Percentiles rank a stretch among this genome's conserved stretches.
Conservation (phyloP, 2,888 invertebrate genomes). For the Stenchaetothrips biformis region DNA sequence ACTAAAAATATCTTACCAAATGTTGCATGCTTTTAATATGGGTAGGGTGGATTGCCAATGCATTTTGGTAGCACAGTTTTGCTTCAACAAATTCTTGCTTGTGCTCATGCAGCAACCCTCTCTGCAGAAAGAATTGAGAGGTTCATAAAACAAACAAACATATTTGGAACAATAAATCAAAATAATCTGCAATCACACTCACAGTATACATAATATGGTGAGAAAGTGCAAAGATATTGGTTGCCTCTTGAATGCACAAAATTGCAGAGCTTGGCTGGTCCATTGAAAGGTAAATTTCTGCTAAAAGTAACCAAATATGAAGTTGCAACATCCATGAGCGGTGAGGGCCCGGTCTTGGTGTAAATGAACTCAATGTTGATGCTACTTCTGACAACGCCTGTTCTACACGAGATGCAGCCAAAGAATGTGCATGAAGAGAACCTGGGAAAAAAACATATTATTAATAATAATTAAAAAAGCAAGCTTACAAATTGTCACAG, state of each 20-base stretch:
- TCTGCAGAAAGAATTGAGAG: constrained; percentile 52
- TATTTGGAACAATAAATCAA: background rate
- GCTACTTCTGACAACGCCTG: constrained; percentile 84
- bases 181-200: constrained; percentile 42
- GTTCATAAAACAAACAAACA: background rate
- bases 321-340: constrained; percentile 67
- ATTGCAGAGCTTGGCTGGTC: constrained; percentile 77
- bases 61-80: constrained; percentile 85
- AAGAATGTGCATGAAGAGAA: constrained; percentile 78
- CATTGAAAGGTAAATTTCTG: constrained; percentile 75
- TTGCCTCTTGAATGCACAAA: constrained; percentile 86
- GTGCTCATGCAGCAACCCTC: constrained; percentile 80
- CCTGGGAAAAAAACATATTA: constrained; percentile 50
- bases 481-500: no score
- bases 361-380: constrained; percentile 70
- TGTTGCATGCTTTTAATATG: constrained; percentile 90
- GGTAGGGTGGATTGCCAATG: constrained; percentile 88
- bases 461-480: constrained; percentile 13
- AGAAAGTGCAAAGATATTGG: constrained; percentile 81
- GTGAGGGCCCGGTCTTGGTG: constrained; percentile 67
- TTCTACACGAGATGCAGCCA: constrained; percentile 79
- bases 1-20: constrained; percentile 56
- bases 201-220: constrained; percentile 92
- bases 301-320: constrained; percentile 81
- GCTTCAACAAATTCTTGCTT: constrained; percentile 81